These are phyloP conservation scores for Aphidoletes aphidimyza DNA, from an alignment of 2,888 invertebrate genomes.

Conservation along the genomic window DNA sequence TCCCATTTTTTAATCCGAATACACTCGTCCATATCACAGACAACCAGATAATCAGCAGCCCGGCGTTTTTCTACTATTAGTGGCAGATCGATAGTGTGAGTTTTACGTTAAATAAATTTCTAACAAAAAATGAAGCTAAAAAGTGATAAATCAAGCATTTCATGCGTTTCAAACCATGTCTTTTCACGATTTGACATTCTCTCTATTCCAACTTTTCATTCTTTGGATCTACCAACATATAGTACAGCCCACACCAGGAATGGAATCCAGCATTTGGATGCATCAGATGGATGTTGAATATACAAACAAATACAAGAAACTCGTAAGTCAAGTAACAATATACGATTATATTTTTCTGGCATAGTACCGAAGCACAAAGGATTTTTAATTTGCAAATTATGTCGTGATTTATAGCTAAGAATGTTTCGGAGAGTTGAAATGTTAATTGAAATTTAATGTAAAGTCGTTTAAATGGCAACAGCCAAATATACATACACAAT, in stretches of 20 bases:
- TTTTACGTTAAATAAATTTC: background rate
- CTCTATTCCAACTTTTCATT: background rate
- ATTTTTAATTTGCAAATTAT: constrained; percentile 56
- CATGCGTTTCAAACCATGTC: background rate
- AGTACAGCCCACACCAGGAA: background rate
- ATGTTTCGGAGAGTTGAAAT: constrained; percentile 55
- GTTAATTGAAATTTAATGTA: constrained; percentile 55
- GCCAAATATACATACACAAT: constrained; percentile 29
- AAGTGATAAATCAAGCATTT: background rate
- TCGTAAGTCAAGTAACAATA: background rate
- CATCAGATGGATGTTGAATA: background rate
- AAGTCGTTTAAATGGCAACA: constrained; percentile 53
- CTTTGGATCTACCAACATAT: background rate
- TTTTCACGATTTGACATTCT: background rate
- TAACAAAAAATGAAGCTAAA: background rate
- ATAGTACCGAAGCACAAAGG: constrained; percentile 14
- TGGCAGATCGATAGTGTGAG: background rate
- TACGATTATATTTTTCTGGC: background rate
- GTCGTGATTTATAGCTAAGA: constrained; percentile 55
- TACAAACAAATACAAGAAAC: background rate
- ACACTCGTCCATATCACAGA: background rate
- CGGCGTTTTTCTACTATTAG: too few species aligned
- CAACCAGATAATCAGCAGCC: too few species aligned
- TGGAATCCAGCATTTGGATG: constrained; percentile 2
- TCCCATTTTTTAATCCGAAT: background rate